These are phyloP conservation scores for Emys orbicularis DNA, from an alignment of 2,797 vertebrate species.

Conservation along the genomic window DNA sequence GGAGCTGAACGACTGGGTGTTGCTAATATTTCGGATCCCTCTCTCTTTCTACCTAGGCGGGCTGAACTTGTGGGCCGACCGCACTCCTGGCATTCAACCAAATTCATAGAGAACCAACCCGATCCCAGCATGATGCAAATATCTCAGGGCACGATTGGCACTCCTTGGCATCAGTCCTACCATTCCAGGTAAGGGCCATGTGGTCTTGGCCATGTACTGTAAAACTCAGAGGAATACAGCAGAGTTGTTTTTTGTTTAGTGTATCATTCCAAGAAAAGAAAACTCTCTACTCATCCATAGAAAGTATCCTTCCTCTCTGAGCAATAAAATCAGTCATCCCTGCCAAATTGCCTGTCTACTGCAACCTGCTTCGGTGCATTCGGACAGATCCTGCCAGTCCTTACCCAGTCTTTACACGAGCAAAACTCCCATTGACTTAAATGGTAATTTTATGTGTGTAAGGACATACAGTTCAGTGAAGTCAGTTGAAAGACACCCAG, in stretches of 20 bases:
- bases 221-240: background rate
- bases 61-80: slow-evolving; percentile 87
- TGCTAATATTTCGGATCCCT: slow-evolving; percentile 12
- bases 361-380: background rate
- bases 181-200: slow-evolving; percentile 88
- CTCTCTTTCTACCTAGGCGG: slow-evolving; percentile 80
- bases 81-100: slow-evolving; percentile 95
- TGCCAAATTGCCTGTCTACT: background rate
- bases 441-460: background rate
- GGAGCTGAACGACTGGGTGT: background rate
- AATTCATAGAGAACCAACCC: slow-evolving; percentile 83
- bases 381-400: too few species aligned
- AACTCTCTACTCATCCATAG: background rate
- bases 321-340: background rate
- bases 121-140: slow-evolving; percentile 92
- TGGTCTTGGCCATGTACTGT: background rate
- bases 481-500: background rate
- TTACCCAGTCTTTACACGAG: background rate
- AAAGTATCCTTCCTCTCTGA: background rate
- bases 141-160: slow-evolving; percentile 88
- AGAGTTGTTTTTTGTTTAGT: background rate
- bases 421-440: background rate
- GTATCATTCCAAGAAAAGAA: background rate
- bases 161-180: slow-evolving; percentile 91
- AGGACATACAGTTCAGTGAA: background rate